Evolutionary conservation across 92 coral and sea anemone species (phyloP).

Genomic region (Palythoa caribaeorum): DNA sequence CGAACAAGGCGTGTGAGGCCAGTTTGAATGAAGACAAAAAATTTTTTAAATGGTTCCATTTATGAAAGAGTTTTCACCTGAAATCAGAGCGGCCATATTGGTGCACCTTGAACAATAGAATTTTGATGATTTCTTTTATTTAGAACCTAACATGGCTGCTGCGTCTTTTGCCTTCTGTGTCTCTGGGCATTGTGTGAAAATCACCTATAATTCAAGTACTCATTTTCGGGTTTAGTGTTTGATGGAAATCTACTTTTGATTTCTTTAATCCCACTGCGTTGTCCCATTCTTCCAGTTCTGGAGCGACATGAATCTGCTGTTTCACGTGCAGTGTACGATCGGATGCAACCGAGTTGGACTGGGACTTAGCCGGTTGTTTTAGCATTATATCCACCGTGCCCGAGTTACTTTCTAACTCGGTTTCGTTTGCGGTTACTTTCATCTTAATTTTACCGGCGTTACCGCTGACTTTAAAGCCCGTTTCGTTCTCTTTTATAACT

Average conservation of each 20-base stretch:
- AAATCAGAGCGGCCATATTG: no score
- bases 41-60: no score
- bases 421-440: constrained; percentile 80
- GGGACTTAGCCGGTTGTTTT: constrained; percentile 58
- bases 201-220: no score
- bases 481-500: constrained; percentile 61
- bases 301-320: constrained; percentile 14
- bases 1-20: no score
- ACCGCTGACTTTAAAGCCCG: constrained; percentile 77
- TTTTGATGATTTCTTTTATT: no score
- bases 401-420: constrained; percentile 82
- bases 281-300: constrained; percentile 7
- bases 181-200: no score
- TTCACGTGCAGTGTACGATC: constrained; percentile 2
- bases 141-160: no score
- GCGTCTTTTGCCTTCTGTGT: no score
- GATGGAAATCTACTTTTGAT: constrained; percentile 1
- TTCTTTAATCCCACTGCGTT: constrained; percentile 17
- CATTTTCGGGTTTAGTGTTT: neutral
- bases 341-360: constrained; percentile 22
- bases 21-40: no score
- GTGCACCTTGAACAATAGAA: no score
- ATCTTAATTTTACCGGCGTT: constrained; percentile 89
- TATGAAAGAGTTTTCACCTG: no score
- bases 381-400: constrained; percentile 85